Evolutionary conservation across 23 tunicate species (phyloP), one percentile per base, ranked within the genome.

Genomic region (Ascidia mentula): DNA sequence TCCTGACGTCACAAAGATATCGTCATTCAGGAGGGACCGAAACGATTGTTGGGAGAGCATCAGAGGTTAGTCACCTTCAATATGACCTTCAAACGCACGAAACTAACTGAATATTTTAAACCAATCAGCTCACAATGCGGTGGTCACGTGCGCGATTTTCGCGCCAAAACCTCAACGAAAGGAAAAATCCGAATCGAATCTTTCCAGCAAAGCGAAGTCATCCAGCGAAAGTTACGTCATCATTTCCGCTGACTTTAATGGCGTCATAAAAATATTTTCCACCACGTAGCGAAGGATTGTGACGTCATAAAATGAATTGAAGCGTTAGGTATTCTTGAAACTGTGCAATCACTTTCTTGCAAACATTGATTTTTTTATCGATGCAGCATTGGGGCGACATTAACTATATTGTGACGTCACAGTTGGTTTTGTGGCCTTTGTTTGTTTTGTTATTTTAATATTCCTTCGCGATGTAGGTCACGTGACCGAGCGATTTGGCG

Each of bases 71-170:
- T 5, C 2, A 1, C 13, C 1, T 26, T 3, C 13, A 53, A 53
- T 5, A 5, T 5, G 13, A 53, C 13, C 4, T 3, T 53, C 13
- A 28, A 9, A 26, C 24, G 65, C 7, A 53, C 65, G 7, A 53
- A 9, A 28, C 65, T 6, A 6, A 28, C 65, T 53, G 24, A 53
- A 9, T 28, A 53, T 53, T 53, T 53, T 53, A 26, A 28, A 53
- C 65, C 65, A 53, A 53, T 53, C 65, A 53, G 97, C 97, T 71
- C 92, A 87, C 69, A 79, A 92, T 42, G 92, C 97, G 20, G 97
- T 92, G 26, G 97, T 92, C 15, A 92, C 97, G 32, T 92, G 97
- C 72, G 88, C 97, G n/a, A 90, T 92, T 22, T 92, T 92, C 70
- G 97, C 97, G 74, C 97, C 97, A 15, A 71, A 75, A 37, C 97